These are phyloP conservation scores for Drosophila obscura DNA, from an alignment of 1,140 invertebrate genomes.

Conservation along the genomic window DNA sequence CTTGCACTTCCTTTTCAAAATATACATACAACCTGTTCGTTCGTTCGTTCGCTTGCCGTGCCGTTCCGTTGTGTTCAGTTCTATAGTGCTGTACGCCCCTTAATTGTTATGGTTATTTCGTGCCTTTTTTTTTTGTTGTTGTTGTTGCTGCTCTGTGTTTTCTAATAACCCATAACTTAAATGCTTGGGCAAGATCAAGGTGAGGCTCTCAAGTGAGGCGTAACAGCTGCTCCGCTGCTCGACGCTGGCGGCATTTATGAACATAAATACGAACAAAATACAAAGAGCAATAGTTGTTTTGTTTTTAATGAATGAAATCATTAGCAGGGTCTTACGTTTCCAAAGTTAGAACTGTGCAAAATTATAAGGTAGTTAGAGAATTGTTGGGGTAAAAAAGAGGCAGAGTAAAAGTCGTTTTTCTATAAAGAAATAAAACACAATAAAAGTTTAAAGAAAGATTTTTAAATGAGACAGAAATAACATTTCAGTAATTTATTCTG, in stretches of 20 bases:
- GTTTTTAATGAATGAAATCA: constrained; percentile 48
- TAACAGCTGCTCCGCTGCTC: constrained; percentile 29
- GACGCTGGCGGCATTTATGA: constrained; percentile 7
- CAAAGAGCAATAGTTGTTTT: constrained; percentile 22
- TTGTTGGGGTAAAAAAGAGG: too few relatives aligned
- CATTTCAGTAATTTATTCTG: background rate
- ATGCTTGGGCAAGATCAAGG: constrained; percentile 64
- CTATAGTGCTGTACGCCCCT: constrained; percentile 9
- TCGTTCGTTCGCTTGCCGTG: constrained; percentile 1
- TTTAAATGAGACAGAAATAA: too few relatives aligned
- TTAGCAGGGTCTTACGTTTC: constrained; percentile 6
- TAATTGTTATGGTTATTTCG: constrained; percentile 37
- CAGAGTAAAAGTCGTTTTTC: too few relatives aligned
- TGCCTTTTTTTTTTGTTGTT: constrained; percentile 30
- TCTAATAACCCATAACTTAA: constrained; percentile 33
- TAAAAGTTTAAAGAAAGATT: too few relatives aligned
- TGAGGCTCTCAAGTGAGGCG: constrained; percentile 64
- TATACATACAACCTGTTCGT: constrained; percentile 38
- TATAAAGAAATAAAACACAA: too few relatives aligned
- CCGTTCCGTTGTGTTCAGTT: constrained; percentile 10
- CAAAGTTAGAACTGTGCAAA: background rate
- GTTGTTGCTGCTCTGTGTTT: constrained; percentile 14
- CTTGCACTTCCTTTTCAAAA: constrained; percentile 43
- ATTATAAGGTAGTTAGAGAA: background rate
- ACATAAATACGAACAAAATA: constrained; percentile 19